Base-by-base conservation (phyloP, 2,113 vertebrate species). In the Probosciger aterrimus region DNA sequence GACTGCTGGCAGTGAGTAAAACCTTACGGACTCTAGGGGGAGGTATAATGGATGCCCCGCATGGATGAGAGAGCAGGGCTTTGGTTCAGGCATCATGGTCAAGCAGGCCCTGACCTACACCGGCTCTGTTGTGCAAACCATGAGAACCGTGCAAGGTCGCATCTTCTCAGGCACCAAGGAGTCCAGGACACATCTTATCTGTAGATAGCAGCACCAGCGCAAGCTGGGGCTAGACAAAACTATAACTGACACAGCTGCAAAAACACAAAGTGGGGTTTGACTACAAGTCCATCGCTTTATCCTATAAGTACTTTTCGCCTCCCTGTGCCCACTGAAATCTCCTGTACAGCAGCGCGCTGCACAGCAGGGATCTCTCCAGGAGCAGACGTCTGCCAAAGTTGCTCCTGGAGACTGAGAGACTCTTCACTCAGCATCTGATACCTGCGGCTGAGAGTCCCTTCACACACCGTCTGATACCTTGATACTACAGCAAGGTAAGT, bases 231-330 rank as follows among this genome's bases (percentile, higher is more conserved):
- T 31, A 65, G 59, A 49, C n/a, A 73, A 81, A 88, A 73, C 30
- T 35, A 73, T 59, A 50, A 27, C 31, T 25, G 6, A 19, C 16
- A 17, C 75, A 50, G 62, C 33, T 59, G 57, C 57, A 3, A n/a
- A 1, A 14, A 27, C 2, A 4, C 28, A 30, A 6, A 37, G 62
- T 3, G 0, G 16, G 3, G 7, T 28, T 64, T 27, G 55, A 22
- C 50, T 9, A 12, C 4, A 0, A 15, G 50, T 13, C 46, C 6
- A 3, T 57, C 14, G 0, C 18, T 35, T 30, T 13, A 10, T 1
- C 4, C 35, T 57, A 5, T 5, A 2, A 31, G 52, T 23, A 4
- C 46, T 31, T 4, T n/a, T 9, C 15, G 18, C 82, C 7, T 3
- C n/a, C 23, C 14, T 0, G 0, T 77, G 69, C 69, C 31, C 14